Base-by-base conservation (phyloP, 1,140 invertebrate genomes). In the Bombus pascuorum region DNA sequence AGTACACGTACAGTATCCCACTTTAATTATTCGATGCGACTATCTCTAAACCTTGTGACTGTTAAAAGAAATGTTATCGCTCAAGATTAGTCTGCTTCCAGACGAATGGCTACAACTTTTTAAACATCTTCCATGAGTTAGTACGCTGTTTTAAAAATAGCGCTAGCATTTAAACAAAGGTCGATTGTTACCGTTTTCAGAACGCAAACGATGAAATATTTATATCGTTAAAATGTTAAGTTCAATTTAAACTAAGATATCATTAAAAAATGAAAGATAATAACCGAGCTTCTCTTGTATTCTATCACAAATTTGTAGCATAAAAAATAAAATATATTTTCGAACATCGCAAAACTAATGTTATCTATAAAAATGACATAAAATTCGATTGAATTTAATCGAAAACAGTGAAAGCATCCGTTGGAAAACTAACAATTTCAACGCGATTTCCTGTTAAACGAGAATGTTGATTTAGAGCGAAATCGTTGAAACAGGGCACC, bases 1-100 rank as follows among this genome's bases (percentile, higher is more conserved):
- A 79, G 66, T 39, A 4, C 57, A 28, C 80, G 81, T 89, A 91
- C 89, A 32, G 15, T 34, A 18, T 32, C 8, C 42, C 6, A 12
- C 3, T 44, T 47, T 32, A 47, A 47, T 74, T 39, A 74, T n/a
- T 74, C 39, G 28, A 44, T 25, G 28, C 4, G 71, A 72, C n/a
- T 18, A n/a, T n/a, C 13, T 22, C 18, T 32, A 28, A 73, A 47
- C 13, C 9, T 18, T 22, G n/a, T 32, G 18, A 3, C 22, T 25
- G 3, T 47, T 5, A 6, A 25, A 39, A 28, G 8, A 39, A 39
- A 22, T 10, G 47, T 8, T 22, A 53, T 22, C 47, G 47, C 18
- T 53, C 47, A 22, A 53, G 18, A 22, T 53, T 18, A 53, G 22
- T 53, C 47, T 2, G 6, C 47, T 6, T 53, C 0, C 18, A 22